Base-by-base conservation (phyloP, 2,888 invertebrate species). In the Gonocerus acuteangulatus region DNA sequence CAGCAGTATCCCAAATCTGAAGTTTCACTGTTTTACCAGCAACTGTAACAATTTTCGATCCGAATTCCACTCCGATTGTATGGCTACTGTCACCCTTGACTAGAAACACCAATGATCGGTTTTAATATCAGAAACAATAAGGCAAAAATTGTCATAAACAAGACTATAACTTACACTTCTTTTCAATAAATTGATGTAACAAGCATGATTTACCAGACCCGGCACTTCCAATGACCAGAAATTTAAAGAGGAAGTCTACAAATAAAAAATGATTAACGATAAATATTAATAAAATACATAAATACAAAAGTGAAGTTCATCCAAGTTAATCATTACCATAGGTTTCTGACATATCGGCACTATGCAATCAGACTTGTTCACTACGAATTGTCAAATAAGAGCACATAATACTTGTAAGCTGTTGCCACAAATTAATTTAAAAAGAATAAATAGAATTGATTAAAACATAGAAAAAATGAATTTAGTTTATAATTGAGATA, bases 51-150 rank as follows among this genome's bases (percentile, higher is more conserved):
- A 89, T 85, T 74, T 88, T 86, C 2, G 88, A 88, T n/a, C 89
- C 89, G 78, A 89, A 89, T 73, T 89, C 89, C 48, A 89, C 89
- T 45, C 89, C 89, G 71, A 89, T 89, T 42, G 89, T 89, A 73
- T 89, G 89, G 69, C 86, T 87, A 71, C 87, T 83, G 71, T 88
- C 88, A 72, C 85, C 85, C 77, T 88, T 89, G 73, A 89, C 89
- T 89, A 74, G 44, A 75, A 75, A 62, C 54, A 51, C 16, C 48
- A 64, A 15, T 16, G 19, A 27, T n/a, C n/a, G 13, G 16, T 1
- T 13, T 2, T 18, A 2, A 15, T 32, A 52, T 42, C 13, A 51
- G 49, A 15, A 1, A 2, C 44, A 48, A 48, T 15, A 48, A 16
- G 3, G 22, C 4, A 19, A 48, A 21, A 19, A 48, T 6, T 16